Evolutionary conservation across 2,797 vertebrate genomes (phyloP), one percentile per base, ranked within the genome.

Genomic region (Tolypeutes matacus): DNA sequence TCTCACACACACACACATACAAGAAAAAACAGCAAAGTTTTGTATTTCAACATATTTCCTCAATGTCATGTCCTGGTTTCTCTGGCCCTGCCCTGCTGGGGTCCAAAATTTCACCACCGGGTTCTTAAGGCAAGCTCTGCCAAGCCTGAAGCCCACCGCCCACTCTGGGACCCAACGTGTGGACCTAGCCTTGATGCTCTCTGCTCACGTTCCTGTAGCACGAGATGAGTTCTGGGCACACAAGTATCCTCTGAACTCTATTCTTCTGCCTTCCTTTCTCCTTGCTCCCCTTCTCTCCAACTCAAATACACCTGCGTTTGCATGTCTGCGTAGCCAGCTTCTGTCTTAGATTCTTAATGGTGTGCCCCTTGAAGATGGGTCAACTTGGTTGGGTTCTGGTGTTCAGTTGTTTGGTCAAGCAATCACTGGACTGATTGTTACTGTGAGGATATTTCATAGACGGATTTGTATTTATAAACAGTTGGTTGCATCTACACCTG

Each of bases 111-210:
- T 36, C 11, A 72, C 53, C 2, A 13, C 77, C 67, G n/a, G n/a
- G 31, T 65, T 36, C 56, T 17, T 53, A 34, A 86, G 31, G 56
- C 34, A 20, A 65, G 18, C 1, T 27, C 31, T 36, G 23, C 58
- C 7, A 13, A 65, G 20, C 2, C 49, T 51, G 65, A 67, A 69
- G 23, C 6, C 3, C 8, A 5, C 39, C 18, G 17, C 10, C 53
- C 11, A 31, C 29, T 11, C 53, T 6, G 53, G 18, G 1, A 91
- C 7, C 51, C 49, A 21, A 23, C 2, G 2, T 1, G 20, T 3
- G 3, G 36, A 34, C 3, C 14, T 0, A 7, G 20, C 15, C 42
- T 15, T 7, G 9, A 1, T 29, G 42, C 11, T n/a, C 14, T 14
- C 31, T 34, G 23, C 17, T 36, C 1, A 34, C 9, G 2, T 5